A percentile compares a stretch with the other conserved stretches of the same genome.
Conservation (phyloP, 2,888 invertebrate species). For the Alviniconcha strummeri region DNA sequence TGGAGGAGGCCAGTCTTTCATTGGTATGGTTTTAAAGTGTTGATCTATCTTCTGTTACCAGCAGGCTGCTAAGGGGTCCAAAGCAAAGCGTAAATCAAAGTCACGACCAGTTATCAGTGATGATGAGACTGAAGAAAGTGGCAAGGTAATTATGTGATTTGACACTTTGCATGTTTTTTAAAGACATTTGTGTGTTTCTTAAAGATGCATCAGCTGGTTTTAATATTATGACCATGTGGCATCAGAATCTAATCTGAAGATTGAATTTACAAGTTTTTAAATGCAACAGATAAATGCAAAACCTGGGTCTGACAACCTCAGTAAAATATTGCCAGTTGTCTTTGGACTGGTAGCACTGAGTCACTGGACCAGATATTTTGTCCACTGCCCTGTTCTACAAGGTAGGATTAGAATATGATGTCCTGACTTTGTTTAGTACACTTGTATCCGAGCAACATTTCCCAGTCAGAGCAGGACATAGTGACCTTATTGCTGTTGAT, state of each 20-base stretch:
- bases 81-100: slow-evolving; percentile 49
- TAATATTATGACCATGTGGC: neutral
- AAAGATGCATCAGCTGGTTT: neutral
- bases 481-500: too few species aligned
- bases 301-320: neutral
- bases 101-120: slow-evolving; percentile 61
- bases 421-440: too few species aligned
- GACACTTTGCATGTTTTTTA: neutral
- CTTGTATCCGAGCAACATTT: too few species aligned
- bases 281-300: too few species aligned
- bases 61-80: slow-evolving; percentile 35
- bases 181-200: neutral
- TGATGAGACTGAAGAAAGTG: slow-evolving; percentile 61
- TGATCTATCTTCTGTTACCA: too few species aligned
- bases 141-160: slow-evolving; percentile 30
- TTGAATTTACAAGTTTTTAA: too few species aligned
- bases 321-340: neutral
- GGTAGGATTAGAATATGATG: too few species aligned
- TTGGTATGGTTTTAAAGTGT: too few species aligned
- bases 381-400: neutral
- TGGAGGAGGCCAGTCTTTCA: too few species aligned
- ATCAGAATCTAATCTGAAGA: neutral
- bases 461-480: too few species aligned
- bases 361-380: neutral
- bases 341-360: neutral